Evolutionary conservation across 2,113 vertebrate species (phyloP), one percentile per base, ranked within the genome.

Genomic region (Pagrus major): DNA sequence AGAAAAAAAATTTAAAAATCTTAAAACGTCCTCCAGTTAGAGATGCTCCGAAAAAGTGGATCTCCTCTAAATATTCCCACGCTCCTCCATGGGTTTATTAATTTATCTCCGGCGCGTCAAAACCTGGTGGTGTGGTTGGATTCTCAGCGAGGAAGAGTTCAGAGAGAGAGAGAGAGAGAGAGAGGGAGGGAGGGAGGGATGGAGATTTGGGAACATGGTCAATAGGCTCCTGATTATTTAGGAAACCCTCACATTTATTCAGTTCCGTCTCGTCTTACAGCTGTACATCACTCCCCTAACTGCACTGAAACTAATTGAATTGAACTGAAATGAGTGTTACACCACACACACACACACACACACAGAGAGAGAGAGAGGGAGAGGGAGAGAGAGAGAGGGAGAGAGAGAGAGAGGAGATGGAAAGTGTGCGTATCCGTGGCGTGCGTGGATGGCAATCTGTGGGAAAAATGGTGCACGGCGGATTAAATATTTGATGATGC

Each of bases 101-200:
- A 59, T 84, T 70, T 67, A 33, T 79, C 76, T 79, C 33, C 55
- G 18, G 81, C 59, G 67, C 71, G 49, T 80, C 71, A 85, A 83
- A 82, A 63, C 72, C 85, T 56, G 31, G 37, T 65, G 74, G 70
- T 47, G 78, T 71, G 79, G 59, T 31, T 81, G 60, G 66, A 79
- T 71, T 80, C 77, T 76, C 78, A 56, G 75, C 18, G 20, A n/a
- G n/a, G n/a, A 85, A 85, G 86, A 88, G 71, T 88, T 84, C 46
- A 42, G 78, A 73, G 70, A 31, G 63, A 3, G 37, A 16, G 66
- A 12, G 63, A 23, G 61, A 18, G 47, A 44, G 59, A 20, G 72
- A 31, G 72, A 12, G 58, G n/a, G 29, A 18, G 33, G 20, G 49
- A 4, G 59, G 25, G 35, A 4, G 61, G 20, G 46, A 47, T 25